Evolutionary conservation across 2,113 vertebrate genomes (phyloP).

Genomic region (Dissostichus mawsoni): DNA sequence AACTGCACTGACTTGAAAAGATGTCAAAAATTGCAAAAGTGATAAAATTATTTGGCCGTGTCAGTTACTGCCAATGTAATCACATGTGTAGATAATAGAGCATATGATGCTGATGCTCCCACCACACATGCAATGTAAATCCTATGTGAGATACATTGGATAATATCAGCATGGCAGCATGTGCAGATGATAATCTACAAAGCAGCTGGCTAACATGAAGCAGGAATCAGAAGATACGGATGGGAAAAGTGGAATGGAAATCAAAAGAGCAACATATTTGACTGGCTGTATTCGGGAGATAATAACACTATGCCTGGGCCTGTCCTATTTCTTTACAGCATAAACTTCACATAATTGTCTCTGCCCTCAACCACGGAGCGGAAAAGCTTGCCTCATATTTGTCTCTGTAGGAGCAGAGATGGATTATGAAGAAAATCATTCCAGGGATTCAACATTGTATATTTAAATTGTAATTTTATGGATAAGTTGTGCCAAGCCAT

Average conservation of each 20-base stretch:
- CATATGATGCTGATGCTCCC: conserved; percentile 15
- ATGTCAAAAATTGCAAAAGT: conserved; percentile 64
- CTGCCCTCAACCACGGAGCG: conserved; percentile 62
- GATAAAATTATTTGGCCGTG: conserved; percentile 68
- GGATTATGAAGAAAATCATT: conserved; percentile 76
- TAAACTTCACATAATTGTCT: conserved; percentile 74
- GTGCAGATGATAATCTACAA: conserved; percentile 55
- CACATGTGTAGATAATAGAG: conserved; percentile 35
- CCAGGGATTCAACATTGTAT: conserved; percentile 66
- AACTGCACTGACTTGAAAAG: conserved; percentile 72
- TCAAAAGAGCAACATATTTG: conserved; percentile 55
- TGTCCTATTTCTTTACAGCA: conserved; percentile 58
- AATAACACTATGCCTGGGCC: conserved; percentile 43
- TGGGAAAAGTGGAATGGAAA: conserved; percentile 48
- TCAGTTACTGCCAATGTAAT: conserved; percentile 53
- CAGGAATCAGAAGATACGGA: conserved; percentile 44
- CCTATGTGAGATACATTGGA: conserved; percentile 38
- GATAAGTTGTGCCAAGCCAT: conserved; percentile 75
- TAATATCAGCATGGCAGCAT: conserved; percentile 26
- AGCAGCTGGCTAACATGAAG: conserved; percentile 36
- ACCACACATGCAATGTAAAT: conserved; percentile 23
- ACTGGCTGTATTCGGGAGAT: conserved; percentile 43
- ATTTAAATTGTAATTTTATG: conserved; percentile 78
- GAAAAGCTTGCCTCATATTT: conserved; percentile 76
- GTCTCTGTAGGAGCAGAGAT: conserved; percentile 65